Evolutionary conservation across 1,140 invertebrate genomes (phyloP).

Genomic region (Calycopis cecrops): DNA sequence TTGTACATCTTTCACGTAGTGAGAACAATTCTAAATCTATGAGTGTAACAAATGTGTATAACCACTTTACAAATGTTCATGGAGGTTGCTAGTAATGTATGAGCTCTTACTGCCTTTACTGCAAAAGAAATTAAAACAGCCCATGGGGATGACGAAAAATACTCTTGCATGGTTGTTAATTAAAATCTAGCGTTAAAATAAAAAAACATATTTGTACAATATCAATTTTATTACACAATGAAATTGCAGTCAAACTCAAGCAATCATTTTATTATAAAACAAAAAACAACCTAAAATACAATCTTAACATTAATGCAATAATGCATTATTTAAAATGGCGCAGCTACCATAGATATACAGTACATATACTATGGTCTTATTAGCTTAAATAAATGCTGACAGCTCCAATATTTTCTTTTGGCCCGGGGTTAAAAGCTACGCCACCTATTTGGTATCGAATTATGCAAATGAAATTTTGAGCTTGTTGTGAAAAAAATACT

Average conservation of each 20-base stretch:
- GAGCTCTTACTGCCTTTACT: too few relatives aligned
- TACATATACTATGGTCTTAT: too few relatives aligned
- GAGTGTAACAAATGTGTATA: too few relatives aligned
- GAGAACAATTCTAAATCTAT: too few relatives aligned
- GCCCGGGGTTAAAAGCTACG: not conserved
- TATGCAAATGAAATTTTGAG: slow-evolving; percentile 1
- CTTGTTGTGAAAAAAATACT: slow-evolving; percentile 6
- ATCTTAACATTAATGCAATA: slow-evolving; percentile 19
- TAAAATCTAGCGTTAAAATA: slow-evolving; percentile 19
- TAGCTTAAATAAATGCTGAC: too few relatives aligned
- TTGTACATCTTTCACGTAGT: too few relatives aligned
- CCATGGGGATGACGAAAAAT: too few relatives aligned
- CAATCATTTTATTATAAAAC: slow-evolving; percentile 55
- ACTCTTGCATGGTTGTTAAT: not conserved
- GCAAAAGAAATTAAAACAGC: too few relatives aligned
- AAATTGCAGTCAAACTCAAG: slow-evolving; percentile 67
- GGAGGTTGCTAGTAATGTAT: too few relatives aligned
- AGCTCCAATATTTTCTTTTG: not conserved
- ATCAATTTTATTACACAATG: slow-evolving; percentile 59
- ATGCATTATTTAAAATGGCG: slow-evolving; percentile 8
- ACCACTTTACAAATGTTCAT: too few relatives aligned
- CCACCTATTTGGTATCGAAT: slow-evolving; percentile 1
- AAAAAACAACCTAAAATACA: slow-evolving; percentile 53
- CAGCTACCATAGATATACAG: too few relatives aligned
- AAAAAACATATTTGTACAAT: slow-evolving; percentile 42